Evolutionary conservation across 2,797 vertebrate species (phyloP).

Genomic region (Morelia viridis): DNA sequence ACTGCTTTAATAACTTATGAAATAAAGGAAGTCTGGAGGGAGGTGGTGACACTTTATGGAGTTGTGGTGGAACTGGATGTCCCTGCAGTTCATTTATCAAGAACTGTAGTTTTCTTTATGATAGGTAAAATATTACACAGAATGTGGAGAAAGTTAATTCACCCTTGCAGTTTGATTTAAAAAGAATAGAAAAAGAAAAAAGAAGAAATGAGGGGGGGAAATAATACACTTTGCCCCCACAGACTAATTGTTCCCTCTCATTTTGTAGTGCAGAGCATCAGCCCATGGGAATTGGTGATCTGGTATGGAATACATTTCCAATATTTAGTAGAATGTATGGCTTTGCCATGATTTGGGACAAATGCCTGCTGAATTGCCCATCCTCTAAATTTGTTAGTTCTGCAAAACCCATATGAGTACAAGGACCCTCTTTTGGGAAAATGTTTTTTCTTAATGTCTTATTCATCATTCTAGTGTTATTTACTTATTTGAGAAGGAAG

Average conservation of each 20-base stretch:
- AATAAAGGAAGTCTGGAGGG: slow-evolving; percentile 27
- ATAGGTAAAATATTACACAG: slow-evolving; percentile 47
- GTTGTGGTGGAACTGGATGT: slow-evolving; percentile 5
- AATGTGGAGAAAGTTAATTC: slow-evolving; percentile 44
- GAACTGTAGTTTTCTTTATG: slow-evolving; percentile 41
- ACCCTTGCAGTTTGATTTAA: slow-evolving; percentile 34
- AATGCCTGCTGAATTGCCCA: slow-evolving; percentile 20
- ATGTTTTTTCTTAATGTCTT: slow-evolving; percentile 1
- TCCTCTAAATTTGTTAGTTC: slow-evolving; percentile 7
- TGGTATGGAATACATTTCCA: slow-evolving; percentile 11
- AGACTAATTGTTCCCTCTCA: slow-evolving; percentile 7
- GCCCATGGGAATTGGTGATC: slow-evolving; percentile 30
- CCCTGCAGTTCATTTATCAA: slow-evolving; percentile 45
- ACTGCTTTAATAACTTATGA: slow-evolving; percentile 39
- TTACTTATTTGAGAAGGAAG: background rate
- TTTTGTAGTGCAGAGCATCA: slow-evolving; percentile 29
- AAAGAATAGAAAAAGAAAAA: background rate
- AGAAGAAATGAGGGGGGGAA: background rate
- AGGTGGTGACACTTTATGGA: slow-evolving; percentile 42
- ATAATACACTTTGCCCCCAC: background rate
- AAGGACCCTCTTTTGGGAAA: background rate
- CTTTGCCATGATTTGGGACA: background rate
- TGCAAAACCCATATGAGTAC: background rate
- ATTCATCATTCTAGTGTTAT: background rate
- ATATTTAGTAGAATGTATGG: background rate